These are phyloP conservation scores for Ochropleura plecta DNA, from an alignment of 2,888 invertebrate genomes.

Conservation along the genomic window DNA sequence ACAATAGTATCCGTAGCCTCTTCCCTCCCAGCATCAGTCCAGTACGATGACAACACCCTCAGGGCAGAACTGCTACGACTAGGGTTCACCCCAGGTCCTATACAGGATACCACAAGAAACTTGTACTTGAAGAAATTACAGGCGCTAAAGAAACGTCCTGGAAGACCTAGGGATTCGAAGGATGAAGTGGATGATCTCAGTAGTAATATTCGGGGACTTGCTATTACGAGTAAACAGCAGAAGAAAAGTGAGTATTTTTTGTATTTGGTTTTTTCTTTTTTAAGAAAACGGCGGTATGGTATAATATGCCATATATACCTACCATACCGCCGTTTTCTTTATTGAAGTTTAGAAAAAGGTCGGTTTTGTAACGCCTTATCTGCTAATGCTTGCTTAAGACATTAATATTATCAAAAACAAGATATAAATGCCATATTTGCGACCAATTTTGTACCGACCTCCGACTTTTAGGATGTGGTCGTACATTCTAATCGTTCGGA, in stretches of 20 bases:
- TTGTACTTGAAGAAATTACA: constrained; percentile 94
- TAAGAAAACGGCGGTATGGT: neutral
- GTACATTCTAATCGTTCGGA: neutral
- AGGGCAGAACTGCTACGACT: constrained; percentile 91
- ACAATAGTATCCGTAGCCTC: constrained; percentile 86
- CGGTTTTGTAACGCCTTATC: neutral
- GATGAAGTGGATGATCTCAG: constrained; percentile 37
- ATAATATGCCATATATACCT: no score
- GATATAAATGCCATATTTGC: neutral
- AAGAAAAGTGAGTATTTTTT: constrained; percentile 63
- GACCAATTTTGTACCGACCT: neutral
- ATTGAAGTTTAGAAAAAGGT: neutral
- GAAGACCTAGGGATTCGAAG: neutral
- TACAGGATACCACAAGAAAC: constrained; percentile 94
- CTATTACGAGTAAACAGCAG: constrained; percentile 22
- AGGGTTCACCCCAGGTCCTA: constrained; percentile 95
- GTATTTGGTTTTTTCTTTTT: neutral
- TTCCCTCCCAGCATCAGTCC: constrained; percentile 91
- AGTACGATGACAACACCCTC: constrained; percentile 92
- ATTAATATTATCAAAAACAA: neutral
- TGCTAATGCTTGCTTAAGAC: neutral
- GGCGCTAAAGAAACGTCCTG: constrained; percentile 87
- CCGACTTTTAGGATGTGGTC: neutral
- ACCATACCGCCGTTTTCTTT: no score
- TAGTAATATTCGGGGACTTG: constrained; percentile 39